Evolutionary conservation across 2,113 vertebrate species (phyloP), one percentile per base, ranked within the genome.

Genomic region (Turdus rufiventris): DNA sequence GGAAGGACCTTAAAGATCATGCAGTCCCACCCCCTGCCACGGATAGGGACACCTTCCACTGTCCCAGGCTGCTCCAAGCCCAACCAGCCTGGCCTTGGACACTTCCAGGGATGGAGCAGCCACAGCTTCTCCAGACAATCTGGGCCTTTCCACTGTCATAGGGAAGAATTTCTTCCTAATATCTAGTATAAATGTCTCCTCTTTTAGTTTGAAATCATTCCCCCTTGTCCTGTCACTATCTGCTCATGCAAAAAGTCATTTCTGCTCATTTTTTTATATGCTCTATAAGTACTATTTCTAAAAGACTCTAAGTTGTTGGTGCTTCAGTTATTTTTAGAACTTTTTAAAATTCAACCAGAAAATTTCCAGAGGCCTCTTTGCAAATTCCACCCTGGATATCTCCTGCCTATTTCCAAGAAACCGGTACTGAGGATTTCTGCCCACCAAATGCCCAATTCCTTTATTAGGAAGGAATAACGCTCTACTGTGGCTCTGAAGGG

Each of bases 61-160:
- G 4, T 0, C 25, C 20, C 70, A 75, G 31, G 54, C 0, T 36
- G 48, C 48, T 76, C 21, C 25, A 82, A 47, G 40, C 24, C 47
- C 9, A 0, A 0, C 40, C 25, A 68, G 0, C 25, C 40, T 26
- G 47, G 14, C 29, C 21, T 34, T 34, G 47, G 25, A 12, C 25
- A 48, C 56, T 75, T 6, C 31, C 34, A 68, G 70, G 25, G 14
- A 47, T 29, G 24, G 19, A 8, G 31, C 45, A 76, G 54, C 29
- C 70, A 48, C 20, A 75, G 14, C 40, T 61, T 4, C 25, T 9
- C 78, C 48, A 25, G 14, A 3, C 9, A 76, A 0, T 14, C 40
- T 42, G 18, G 40, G 21, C 56, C 31, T 68, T 2, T 0, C 5
- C 40, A 34, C 14, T n/a, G 15, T 24, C 54, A 13, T 2, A 40